phyloP scores from a whole-genome alignment of 1,140 invertebrate genomes.

The Panulirus ornatus region DNA sequence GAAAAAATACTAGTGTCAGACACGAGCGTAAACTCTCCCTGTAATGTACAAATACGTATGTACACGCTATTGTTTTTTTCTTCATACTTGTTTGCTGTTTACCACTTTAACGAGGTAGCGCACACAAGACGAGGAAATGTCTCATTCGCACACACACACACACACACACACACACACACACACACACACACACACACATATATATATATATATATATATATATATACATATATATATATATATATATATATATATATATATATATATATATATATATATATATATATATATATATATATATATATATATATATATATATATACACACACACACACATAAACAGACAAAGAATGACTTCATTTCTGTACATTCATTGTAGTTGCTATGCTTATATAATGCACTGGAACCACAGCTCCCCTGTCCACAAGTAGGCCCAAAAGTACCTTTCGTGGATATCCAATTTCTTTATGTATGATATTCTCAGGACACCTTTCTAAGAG shows the following conservation, averaged over 20 bases:
- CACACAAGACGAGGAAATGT: background rate
- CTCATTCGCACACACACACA: no score
- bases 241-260: slow-evolving; percentile 32
- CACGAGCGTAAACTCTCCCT: background rate
- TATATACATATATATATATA: slow-evolving; percentile 19
- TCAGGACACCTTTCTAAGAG: no score
- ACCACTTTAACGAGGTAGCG: no score
- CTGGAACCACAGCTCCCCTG: background rate
- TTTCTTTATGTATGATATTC: no score
- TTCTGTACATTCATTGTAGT: background rate
- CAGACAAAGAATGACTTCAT: background rate
- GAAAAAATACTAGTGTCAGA: background rate
- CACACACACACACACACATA: background rate
- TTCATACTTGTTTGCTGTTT: no score
- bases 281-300: slow-evolving; percentile 29
- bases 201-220: slow-evolving; percentile 32
- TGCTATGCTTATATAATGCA: no score
- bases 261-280: slow-evolving; percentile 38
- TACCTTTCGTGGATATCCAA: background rate
- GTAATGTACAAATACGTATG: background rate
- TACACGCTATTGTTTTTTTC: background rate
- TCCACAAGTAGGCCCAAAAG: background rate
- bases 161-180: background rate
- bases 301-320: slow-evolving; percentile 27
- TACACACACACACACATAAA: background rate